Percentiles rank a stretch among this genome's conserved stretches.
These are phyloP conservation scores for Pomacea canaliculata DNA, from an alignment of 2,888 invertebrate genomes.

Conservation along the genomic window DNA sequence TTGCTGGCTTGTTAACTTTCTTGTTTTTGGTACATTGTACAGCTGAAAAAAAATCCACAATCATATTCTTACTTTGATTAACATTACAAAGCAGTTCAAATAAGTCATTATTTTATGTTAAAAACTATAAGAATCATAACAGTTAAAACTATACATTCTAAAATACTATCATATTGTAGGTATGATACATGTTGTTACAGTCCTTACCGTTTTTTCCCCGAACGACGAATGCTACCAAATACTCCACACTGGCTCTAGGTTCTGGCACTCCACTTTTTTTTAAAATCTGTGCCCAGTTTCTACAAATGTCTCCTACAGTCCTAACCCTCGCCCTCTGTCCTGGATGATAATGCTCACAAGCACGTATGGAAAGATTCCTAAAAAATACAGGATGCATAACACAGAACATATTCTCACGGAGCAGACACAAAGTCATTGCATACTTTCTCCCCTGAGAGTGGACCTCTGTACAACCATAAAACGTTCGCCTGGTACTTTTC, in stretches of 20 bases:
- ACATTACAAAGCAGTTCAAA: not conserved
- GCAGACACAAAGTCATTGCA: too few species aligned
- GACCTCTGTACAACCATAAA: too few species aligned
- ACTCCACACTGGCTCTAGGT: conserved; percentile 74
- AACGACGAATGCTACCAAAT: conserved; percentile 75
- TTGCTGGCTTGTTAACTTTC: not conserved
- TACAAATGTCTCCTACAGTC: conserved; percentile 28
- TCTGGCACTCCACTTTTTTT: conserved; percentile 70
- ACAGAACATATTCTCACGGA: too few species aligned
- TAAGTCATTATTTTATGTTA: not conserved
- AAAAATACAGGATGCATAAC: too few species aligned
- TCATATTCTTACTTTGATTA: not conserved
- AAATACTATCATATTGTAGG: not conserved
- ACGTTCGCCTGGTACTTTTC: too few species aligned
- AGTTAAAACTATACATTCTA: not conserved
- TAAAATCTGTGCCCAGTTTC: conserved; percentile 34
- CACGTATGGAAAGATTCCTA: too few species aligned
- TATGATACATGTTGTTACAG: not conserved
- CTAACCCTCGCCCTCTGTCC: not conserved
- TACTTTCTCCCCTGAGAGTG: too few species aligned
- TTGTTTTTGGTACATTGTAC: not conserved
- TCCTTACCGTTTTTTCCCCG: conserved; percentile 73
- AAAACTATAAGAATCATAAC: not conserved
- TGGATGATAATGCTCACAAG: not conserved
- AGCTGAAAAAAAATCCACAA: not conserved